These are phyloP conservation scores for Styela clava DNA, from an alignment of 23 tunicate species.

Conservation along the genomic window DNA sequence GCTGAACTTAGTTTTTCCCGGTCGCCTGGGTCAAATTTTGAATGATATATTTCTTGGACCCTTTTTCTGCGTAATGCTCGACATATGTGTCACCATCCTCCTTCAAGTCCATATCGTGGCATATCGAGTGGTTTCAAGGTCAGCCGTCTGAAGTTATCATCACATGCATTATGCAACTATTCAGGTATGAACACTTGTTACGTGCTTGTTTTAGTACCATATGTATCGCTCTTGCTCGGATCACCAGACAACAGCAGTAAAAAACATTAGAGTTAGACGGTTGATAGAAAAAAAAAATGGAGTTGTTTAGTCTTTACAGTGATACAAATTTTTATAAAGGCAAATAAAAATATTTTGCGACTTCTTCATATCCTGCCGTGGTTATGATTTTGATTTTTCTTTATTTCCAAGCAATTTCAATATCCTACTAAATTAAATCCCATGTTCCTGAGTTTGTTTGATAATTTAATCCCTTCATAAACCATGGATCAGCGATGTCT, in stretches of 20 bases:
- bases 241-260: background rate
- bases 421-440: constrained; percentile 2
- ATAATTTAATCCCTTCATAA: background rate
- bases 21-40: background rate
- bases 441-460: background rate
- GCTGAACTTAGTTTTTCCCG: background rate
- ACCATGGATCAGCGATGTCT: no score
- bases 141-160: constrained; percentile 37
- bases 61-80: constrained; percentile 6
- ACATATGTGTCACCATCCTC: constrained; percentile 34
- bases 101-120: constrained; percentile 23
- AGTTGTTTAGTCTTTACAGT: constrained; percentile 9
- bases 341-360: background rate
- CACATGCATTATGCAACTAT: no score
- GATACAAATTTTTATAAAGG: constrained; percentile 1
- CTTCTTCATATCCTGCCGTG: background rate
- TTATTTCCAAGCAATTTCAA: background rate
- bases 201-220: no score
- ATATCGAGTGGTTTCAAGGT: constrained; percentile 26
- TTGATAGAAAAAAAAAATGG: background rate
- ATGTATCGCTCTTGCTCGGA: background rate
- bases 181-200: no score
- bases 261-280: background rate
- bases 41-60: constrained; percentile 5
- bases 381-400: background rate